Base-by-base conservation (phyloP, 2,113 vertebrate genomes). In the Bungarus multicinctus region DNA sequence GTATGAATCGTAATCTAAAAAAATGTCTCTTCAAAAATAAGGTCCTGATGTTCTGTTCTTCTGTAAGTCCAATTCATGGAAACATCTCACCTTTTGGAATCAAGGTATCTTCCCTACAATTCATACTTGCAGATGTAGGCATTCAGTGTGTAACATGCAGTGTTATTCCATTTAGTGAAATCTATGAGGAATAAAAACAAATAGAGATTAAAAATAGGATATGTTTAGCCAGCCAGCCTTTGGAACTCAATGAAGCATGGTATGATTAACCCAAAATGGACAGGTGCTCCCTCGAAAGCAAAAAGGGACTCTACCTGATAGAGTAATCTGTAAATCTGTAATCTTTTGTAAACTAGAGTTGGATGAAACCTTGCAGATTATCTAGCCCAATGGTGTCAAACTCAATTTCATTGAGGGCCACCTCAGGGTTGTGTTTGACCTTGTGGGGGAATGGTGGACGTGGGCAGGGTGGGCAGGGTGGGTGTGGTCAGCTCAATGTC, bases 111-210 rank as follows among this genome's bases (percentile, higher is more conserved):
- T 57, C 12, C 85, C 53, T 91, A 91, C 52, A 85, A 81, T 85
- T 55, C 90, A 45, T 85, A 34, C 23, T 91, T 91, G 52, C 90
- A 91, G 53, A 91, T 55, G 52, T 91, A 91, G 25, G 90, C 81
- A n/a, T 91, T 91, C 25, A 57, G 39, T 86, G 58, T 91, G 39
- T 91, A 43, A 43, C 90, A 91, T 3, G 11, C 5, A 0, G 54
- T 45, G n/a, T 86, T 45, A 45, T n/a, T 86, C 90, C 90, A 91
- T 47, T 86, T 30, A 23, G 18, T 57, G 43, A 58, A 91, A 22
- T 58, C 90, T 91, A n/a, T 30, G n/a, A 55, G 14, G 25, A 18
- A 53, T 16, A 39, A 34, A 4, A 55, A 52, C 45, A 58, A 43
- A 3, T 27, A 12, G 89, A 23, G 64, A 74, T 60, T 30, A 90